Base-by-base conservation (phyloP, 2,113 vertebrate genomes). In the Caracal caracal region DNA sequence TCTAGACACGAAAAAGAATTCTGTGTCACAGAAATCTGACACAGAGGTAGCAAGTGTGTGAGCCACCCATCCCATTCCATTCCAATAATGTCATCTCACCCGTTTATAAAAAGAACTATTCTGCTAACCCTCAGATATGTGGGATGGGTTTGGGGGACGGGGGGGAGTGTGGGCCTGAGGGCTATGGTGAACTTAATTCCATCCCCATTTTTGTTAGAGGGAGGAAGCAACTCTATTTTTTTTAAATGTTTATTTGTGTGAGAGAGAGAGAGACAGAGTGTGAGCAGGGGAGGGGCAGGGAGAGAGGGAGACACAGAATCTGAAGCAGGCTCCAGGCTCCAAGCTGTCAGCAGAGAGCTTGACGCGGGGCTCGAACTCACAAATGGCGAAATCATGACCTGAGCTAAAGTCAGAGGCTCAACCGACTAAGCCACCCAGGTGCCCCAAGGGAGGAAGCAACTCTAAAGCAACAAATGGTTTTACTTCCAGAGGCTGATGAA, bases 21-120 rank as follows among this genome's bases (percentile, higher is more conserved):
- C 20, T 59, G 56, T 59, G 56, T 81, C 51, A 56, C 15, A 40
- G 93, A 93, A 88, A 91, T 90, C 88, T 79, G 92, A 93, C 59
- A 37, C 76, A 19, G 88, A 79, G 71, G 66, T 47, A 79, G 68
- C 91, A 97, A 82, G 84, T 90, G 92, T 92, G 63, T 43, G 87
- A 79, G 68, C 89, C 88, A 35, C 90, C 65, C 85, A 59, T 13
- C 15, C 61, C 92, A 94, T 94, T 96, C 95, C 93, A 40, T 90
- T 61, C 79, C 49, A 56, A 65, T 59, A 85, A 90, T 43, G 82
- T 93, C 86, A 96, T 70, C 95, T 26, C 33, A 9, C 66, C n/a
- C 1, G 0, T 24, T 88, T 86, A n/a, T 85, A 93, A 61, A 93
- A 93, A 92, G 81, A 81, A 40, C 13, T 19, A 30, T 87, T 93